Evolutionary conservation across 2,797 vertebrate genomes (phyloP).

Genomic region (Austrolebias charrua): DNA sequence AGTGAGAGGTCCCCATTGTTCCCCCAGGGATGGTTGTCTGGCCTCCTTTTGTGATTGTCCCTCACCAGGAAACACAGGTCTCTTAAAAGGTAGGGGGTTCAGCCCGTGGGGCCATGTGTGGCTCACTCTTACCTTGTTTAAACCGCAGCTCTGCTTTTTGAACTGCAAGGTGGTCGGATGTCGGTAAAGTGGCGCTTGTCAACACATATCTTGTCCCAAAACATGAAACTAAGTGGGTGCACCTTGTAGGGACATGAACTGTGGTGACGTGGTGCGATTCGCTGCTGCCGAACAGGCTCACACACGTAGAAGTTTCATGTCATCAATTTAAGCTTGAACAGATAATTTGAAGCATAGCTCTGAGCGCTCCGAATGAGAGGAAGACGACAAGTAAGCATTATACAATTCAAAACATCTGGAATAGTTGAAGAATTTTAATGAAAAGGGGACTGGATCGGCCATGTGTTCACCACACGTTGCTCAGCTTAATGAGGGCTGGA

Average conservation of each 20-base stretch:
- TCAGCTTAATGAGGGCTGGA: conserved; percentile 32
- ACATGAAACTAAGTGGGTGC: conserved; percentile 70
- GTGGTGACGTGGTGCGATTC: conserved; percentile 34
- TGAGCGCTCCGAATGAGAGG: conserved; percentile 23
- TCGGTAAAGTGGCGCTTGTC: conserved; percentile 49
- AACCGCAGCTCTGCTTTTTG: conserved; percentile 35
- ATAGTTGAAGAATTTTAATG: conserved; percentile 32
- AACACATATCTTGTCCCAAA: conserved; percentile 68
- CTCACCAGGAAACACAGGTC: conserved; percentile 54
- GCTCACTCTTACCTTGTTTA: conserved; percentile 29
- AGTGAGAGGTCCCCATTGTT: conserved; percentile 64
- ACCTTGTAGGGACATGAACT: conserved; percentile 61
- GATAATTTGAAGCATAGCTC: conserved; percentile 36
- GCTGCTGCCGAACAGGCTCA: conserved; percentile 33
- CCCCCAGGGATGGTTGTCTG: conserved; percentile 47
- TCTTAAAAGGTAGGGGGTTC: conserved; percentile 32
- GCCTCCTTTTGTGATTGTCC: conserved; percentile 54
- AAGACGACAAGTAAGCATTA: conserved; percentile 30
- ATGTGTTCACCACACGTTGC: conserved; percentile 53
- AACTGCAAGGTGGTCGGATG: conserved; percentile 63
- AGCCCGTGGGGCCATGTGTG: conserved; percentile 42
- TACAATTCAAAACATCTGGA: conserved; percentile 46
- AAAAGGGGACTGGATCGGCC: conserved; percentile 29
- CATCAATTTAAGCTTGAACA: conserved; percentile 31
- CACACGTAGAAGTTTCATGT: conserved; percentile 14